Base-by-base conservation (phyloP, 2,113 vertebrate species). In the Balaenoptera acutorostrata region DNA sequence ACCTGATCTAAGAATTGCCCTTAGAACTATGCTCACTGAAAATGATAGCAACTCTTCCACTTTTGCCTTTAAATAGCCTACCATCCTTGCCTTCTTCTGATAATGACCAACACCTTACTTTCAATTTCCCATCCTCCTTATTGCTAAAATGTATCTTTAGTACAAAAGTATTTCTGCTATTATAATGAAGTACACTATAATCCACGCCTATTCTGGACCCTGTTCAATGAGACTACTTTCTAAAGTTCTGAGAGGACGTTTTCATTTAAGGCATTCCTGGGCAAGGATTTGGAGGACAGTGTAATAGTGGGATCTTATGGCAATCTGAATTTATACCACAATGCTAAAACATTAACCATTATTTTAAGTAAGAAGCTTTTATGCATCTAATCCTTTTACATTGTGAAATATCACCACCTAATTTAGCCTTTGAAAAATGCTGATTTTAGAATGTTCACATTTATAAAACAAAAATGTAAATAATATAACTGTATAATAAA, bases 401-500 rank as follows among this genome's bases (percentile, higher is more conserved):
- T 55, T 84, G 1, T 82, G 14, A 66, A 66, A 82, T 71, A 49
- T 64, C 36, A 74, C 12, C 33, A 88, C 13, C 18, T 81, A 66
- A 80, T 71, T 95, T 92, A 81, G 33, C 44, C 52, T 93, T 93
- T 95, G 8, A 49, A 96, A 44, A 86, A 74, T 46, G 39, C 15
- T 80, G 18, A 64, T 77, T 93, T 85, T 39, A 68, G 20, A 75
- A 83, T 36, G 7, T 36, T 41, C 10, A 41, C 36, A 80, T 78
- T 82, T 74, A 66, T 41, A 41, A 86, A 71, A 66, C 29, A 84
- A 63, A 85, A 66, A 72, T 57, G 14, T 29, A 75, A 86, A 17
- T 69, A 85, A 61, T 49, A 71, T 68, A 72, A 88, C 94, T 18
- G 17, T 64, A 14, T 29, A 68, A 80, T 59, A 59, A 75, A 82